Conservation (phyloP, 2,797 vertebrate species). For the Cuculus canorus region DNA sequence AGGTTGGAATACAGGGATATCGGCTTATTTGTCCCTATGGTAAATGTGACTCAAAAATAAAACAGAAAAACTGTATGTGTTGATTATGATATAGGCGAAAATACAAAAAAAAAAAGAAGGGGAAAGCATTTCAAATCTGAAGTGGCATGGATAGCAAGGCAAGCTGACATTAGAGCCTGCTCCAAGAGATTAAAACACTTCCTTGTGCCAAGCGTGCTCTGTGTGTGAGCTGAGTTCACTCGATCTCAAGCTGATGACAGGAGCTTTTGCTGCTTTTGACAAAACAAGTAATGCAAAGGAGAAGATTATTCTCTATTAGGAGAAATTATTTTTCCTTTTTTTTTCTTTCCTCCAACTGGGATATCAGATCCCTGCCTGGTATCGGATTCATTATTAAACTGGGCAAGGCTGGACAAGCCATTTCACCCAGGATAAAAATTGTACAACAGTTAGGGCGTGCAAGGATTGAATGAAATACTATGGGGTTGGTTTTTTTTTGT, state of each 20-base stretch:
- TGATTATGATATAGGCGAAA: not conserved
- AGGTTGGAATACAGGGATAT: not conserved
- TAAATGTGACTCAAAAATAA: not conserved
- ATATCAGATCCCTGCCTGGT: not conserved
- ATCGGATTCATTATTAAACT: not conserved
- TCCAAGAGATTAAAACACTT: not conserved
- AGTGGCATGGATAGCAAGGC: not conserved
- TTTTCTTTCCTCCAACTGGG: not conserved
- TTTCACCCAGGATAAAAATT: not conserved
- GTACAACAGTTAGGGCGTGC: not conserved
- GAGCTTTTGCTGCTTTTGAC: not conserved
- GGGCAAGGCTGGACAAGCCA: not conserved
- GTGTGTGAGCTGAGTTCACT: not conserved
- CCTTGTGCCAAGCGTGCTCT: not conserved
- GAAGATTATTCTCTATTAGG: not conserved
- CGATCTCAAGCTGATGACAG: not conserved
- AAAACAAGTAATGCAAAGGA: not conserved
- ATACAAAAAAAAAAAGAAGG: not conserved
- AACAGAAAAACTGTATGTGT: not conserved
- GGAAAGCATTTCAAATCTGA: not conserved
- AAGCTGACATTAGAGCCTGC: not conserved
- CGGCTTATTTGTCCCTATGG: not conserved
- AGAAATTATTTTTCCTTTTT: not conserved
- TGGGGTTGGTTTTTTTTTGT: no score
- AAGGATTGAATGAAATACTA: not conserved